Evolutionary conservation across 1,140 invertebrate genomes (phyloP).

Genomic region (Ctenoplectra terminalis): DNA sequence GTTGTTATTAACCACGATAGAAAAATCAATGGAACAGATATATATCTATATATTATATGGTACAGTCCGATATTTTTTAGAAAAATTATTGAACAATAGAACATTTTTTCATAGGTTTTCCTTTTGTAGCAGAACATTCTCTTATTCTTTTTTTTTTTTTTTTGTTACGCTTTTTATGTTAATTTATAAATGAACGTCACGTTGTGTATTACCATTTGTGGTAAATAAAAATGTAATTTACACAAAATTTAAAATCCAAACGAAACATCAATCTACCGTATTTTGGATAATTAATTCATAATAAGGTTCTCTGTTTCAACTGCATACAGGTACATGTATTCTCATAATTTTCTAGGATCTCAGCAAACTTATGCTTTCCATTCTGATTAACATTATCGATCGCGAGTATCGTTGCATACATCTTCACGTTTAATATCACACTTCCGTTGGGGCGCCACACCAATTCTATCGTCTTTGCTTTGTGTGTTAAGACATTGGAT

Average conservation of each 20-base stretch:
- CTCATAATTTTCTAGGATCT: neutral
- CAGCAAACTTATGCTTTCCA: neutral
- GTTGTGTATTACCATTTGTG: too few species aligned
- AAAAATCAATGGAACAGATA: too few species aligned
- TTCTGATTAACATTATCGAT: slow-evolving; percentile 38
- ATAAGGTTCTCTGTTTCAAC: neutral
- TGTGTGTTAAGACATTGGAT: neutral
- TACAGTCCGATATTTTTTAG: too few species aligned
- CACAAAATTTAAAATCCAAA: neutral
- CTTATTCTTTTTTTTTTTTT: too few species aligned
- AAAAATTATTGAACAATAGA: too few species aligned
- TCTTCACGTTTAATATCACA: slow-evolving; percentile 12
- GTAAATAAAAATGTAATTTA: neutral
- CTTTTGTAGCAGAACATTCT: too few species aligned
- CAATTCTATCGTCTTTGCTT: neutral
- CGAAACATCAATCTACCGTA: neutral
- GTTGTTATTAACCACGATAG: too few species aligned
- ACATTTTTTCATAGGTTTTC: too few species aligned
- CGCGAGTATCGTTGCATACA: neutral
- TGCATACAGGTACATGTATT: neutral
- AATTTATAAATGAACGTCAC: too few species aligned
- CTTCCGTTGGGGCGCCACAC: neutral
- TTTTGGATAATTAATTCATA: neutral
- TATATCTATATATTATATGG: too few species aligned
- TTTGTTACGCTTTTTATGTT: too few species aligned